Percentiles rank a stretch among this genome's conserved stretches.
phyloP scores from a whole-genome alignment of 2,113 vertebrate species.

The Laticauda laticaudata region DNA sequence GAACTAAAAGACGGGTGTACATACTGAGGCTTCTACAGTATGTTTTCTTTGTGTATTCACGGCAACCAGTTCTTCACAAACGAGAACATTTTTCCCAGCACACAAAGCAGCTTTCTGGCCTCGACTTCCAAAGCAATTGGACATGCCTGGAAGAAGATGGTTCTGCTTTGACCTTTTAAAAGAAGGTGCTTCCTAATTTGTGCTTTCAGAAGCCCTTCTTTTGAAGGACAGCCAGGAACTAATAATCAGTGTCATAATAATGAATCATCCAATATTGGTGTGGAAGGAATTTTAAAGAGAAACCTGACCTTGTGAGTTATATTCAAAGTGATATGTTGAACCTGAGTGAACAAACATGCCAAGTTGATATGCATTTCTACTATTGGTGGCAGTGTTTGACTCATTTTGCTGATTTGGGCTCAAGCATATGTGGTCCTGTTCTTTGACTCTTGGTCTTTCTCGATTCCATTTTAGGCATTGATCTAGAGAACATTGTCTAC shows the following conservation, averaged over 20 bases:
- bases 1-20: neutral
- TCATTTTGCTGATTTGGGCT: neutral
- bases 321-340: neutral
- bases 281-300: neutral
- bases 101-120: neutral
- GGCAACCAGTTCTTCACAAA: neutral
- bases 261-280: neutral
- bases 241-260: neutral
- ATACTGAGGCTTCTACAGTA: neutral
- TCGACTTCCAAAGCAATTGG: neutral
- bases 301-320: neutral
- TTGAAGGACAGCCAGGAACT: neutral
- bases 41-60: neutral
- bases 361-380: no score
- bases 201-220: neutral
- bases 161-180: neutral
- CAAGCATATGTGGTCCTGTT: neutral
- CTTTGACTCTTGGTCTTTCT: neutral
- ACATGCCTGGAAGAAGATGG: neutral
- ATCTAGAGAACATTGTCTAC: constrained; percentile 99
- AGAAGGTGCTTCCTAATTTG: neutral
- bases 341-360: neutral
- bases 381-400: neutral
- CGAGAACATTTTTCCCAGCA: neutral
- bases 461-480: constrained; percentile 81